Base-by-base conservation (phyloP, 2,113 vertebrate species). In the Bungarus multicinctus region DNA sequence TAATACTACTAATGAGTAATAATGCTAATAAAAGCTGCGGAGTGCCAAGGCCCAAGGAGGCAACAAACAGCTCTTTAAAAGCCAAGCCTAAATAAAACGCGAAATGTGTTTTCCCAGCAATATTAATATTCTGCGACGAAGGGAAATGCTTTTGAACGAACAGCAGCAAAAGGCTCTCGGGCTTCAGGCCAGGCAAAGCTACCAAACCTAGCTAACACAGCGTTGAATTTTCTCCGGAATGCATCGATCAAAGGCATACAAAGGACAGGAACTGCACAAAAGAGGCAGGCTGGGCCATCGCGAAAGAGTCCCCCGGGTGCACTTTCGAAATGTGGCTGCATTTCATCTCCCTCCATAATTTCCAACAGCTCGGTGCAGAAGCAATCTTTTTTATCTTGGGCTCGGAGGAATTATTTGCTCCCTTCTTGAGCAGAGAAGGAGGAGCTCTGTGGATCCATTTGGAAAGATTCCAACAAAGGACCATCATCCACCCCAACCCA, bases 401-500 rank as follows among this genome's bases (percentile, higher is more conserved):
- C 93, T 90, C 93, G 92, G 12, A 95, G 93, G 89, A 94, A 25
- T 94, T 58, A 90, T 95, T 94, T 95, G 92, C 94, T 95, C 90
- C 93, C 95, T 95, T 50, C 91, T 94, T 30, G 50, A 94, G 95
- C 0, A 0, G 2, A n/a, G 93, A 60, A 94, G 94, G 60, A 93
- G 96, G 91, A 92, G 50, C 93, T 91, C 89, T 0, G 93, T 90
- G 92, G 96, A 96, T 96, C 91, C 94, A 93, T 55, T 91, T 95
- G 94, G 97, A 34, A 81, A 25, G 7, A 50, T 4, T 93, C 94
- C 94, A 96, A 89, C 94, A 96, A 96, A 20, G n/a, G 23, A 74
- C 93, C 91, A 88, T 90, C 96, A 94, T 90, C 92, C 95, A 95
- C 94, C 93, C 90, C 93, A 95, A 92, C 93, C 94, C 95, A 95